Percentiles rank a stretch among this genome's conserved stretches.
Conservation (phyloP, 1,140 invertebrate species). For the Chironomus striatipennis region DNA sequence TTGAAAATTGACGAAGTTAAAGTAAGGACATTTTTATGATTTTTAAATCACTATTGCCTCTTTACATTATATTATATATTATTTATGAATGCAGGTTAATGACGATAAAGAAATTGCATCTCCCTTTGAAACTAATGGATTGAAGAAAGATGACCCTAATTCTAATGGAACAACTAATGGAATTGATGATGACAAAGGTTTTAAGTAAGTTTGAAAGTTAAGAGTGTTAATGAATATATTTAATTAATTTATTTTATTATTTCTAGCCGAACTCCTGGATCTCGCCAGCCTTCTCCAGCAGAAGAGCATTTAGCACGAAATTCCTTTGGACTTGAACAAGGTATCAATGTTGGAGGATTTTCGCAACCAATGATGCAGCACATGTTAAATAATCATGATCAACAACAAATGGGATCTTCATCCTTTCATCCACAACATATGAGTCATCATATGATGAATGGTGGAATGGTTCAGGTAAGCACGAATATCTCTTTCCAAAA, state of each 20-base stretch:
- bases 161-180: conserved; percentile 70
- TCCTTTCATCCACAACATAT: conserved; percentile 34
- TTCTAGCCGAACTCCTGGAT: conserved; percentile 75
- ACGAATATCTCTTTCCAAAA: background rate
- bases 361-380: conserved; percentile 37
- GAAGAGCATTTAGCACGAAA: conserved; percentile 51
- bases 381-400: conserved; percentile 34
- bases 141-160: conserved; percentile 53
- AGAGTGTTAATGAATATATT: background rate
- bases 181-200: conserved; percentile 80
- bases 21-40: conserved; percentile 28
- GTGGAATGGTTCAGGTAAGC: conserved; percentile 39
- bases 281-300: conserved; percentile 80
- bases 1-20: conserved; percentile 53
- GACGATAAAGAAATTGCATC: conserved; percentile 59
- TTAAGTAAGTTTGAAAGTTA: conserved; percentile 65
- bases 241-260: background rate
- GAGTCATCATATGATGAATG: conserved; percentile 39
- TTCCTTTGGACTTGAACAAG: conserved; percentile 33
- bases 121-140: conserved; percentile 51
- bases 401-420: conserved; percentile 30
- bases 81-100: conserved; percentile 38
- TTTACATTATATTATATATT: background rate
- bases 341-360: conserved; percentile 32
- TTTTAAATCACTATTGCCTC: background rate